phyloP scores from a whole-genome alignment of 1,140 invertebrate genomes.

The Wasmannia auropunctata region DNA sequence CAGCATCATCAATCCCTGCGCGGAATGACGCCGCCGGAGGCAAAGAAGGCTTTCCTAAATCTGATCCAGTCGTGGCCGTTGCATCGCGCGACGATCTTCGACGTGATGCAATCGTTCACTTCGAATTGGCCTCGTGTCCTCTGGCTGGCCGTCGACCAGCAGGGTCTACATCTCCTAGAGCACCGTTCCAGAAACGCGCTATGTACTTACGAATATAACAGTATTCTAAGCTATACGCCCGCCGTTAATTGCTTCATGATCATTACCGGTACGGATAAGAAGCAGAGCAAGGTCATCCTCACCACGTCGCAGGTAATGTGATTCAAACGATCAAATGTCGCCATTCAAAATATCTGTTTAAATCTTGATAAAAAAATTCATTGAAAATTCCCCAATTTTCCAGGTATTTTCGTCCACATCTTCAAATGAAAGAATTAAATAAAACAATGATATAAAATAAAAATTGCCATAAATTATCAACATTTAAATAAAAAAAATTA shows the following conservation, averaged over 20 bases:
- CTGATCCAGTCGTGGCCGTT: slow-evolving; percentile 97
- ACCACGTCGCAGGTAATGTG: slow-evolving; percentile 92
- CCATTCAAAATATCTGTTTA: background rate
- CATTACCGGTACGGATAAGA: slow-evolving; percentile 93
- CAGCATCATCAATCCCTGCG: slow-evolving; percentile 95
- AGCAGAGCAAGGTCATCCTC: slow-evolving; percentile 96
- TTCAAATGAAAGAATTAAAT: background rate
- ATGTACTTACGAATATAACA: slow-evolving; percentile 95
- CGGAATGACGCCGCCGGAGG: slow-evolving; percentile 93
- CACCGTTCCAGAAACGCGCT: slow-evolving; percentile 94
- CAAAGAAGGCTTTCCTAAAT: slow-evolving; percentile 97
- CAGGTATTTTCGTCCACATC: background rate
- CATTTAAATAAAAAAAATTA: background rate
- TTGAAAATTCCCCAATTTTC: background rate
- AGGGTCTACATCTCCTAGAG: slow-evolving; percentile 96
- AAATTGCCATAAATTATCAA: background rate
- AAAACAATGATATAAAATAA: background rate
- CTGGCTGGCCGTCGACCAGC: slow-evolving; percentile 97
- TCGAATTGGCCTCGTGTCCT: slow-evolving; percentile 96
- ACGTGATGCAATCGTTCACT: slow-evolving; percentile 98
- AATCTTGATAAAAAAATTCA: background rate
- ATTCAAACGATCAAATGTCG: background rate
- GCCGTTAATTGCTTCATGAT: slow-evolving; percentile 96
- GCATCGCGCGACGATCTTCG: slow-evolving; percentile 96
- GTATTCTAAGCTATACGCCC: slow-evolving; percentile 94